Base-by-base conservation (phyloP, 2,797 vertebrate genomes). In the Luscinia megarhynchos region DNA sequence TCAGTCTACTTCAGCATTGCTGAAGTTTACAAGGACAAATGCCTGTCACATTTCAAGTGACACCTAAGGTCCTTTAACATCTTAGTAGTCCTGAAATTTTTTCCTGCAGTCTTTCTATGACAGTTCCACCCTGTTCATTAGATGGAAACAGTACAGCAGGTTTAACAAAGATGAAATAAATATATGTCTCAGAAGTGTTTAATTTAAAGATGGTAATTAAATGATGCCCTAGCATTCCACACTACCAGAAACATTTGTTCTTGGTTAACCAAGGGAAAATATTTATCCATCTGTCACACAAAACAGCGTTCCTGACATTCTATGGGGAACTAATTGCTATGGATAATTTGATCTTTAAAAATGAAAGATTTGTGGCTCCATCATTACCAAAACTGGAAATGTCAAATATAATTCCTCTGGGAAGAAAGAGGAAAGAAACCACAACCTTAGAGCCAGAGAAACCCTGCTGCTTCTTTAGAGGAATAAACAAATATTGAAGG, bases 321-420 rank as follows among this genome's bases (percentile, higher is more conserved):
- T 55, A 2, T 20, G 57, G 61, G n/a, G 38, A 93, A 43, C 19
- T 90, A 90, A 94, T 70, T 93, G 72, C 41, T 92, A 87, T 48
- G 72, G 81, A 87, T 85, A 89, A 80, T 67, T 55, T 73, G 36
- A 76, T 92, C 67, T 87, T 93, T 82, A 67, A 69, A 92, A 86
- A 64, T 22, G 7, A 89, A 95, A 74, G 26, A 82, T 70, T 18
- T 69, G 67, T 55, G 23, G 36, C 61, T 87, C 43, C 45, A 67
- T 59, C 29, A 82, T 38, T 34, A 67, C 48, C 63, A 53, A 93
- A 87, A 67, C n/a, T 79, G 45, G 61, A 91, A 95, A 90, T 82
- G 40, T 84, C 81, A 92, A 63, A 66, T 22, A 69, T 32, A 66
- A 82, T 82, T 73, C 30, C 32, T n/a, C 59, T 69, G 51, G 34